A percentile compares a stretch with the other conserved stretches of the same genome.
phyloP scores from a whole-genome alignment of 2,797 vertebrate genomes.

The Dermochelys coriacea region DNA sequence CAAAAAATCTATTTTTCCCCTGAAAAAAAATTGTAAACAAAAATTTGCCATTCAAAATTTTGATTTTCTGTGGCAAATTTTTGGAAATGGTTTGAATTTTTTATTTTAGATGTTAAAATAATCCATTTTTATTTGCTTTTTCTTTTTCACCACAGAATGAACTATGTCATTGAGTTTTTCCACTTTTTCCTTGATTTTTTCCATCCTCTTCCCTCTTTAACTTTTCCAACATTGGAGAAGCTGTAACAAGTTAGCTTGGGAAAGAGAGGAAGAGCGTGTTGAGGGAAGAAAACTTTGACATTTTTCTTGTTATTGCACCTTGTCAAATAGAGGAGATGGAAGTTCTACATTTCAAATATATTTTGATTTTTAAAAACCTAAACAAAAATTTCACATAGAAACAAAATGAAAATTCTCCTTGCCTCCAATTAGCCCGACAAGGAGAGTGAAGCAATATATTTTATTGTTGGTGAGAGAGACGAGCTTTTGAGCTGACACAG shows the following conservation, averaged over 20 bases:
- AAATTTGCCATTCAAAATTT: background rate
- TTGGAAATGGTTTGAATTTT: background rate
- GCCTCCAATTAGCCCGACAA: background rate
- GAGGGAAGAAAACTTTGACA: background rate
- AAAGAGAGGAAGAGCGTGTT: background rate
- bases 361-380: background rate
- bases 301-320: background rate
- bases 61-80: background rate
- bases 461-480: background rate
- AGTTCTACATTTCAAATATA: background rate
- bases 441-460: background rate
- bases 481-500: background rate
- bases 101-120: background rate
- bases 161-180: background rate
- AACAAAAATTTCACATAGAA: background rate
- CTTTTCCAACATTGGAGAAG: background rate
- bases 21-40: background rate
- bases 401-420: background rate
- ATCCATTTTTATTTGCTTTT: background rate
- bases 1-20: background rate
- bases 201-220: background rate
- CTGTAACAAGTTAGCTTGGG: background rate
- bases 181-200: background rate
- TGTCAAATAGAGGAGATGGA: background rate
- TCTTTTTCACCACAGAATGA: background rate